Evolutionary conservation across 1,140 invertebrate genomes (phyloP).

Genomic region (Aphaenogaster ashmeadi): DNA sequence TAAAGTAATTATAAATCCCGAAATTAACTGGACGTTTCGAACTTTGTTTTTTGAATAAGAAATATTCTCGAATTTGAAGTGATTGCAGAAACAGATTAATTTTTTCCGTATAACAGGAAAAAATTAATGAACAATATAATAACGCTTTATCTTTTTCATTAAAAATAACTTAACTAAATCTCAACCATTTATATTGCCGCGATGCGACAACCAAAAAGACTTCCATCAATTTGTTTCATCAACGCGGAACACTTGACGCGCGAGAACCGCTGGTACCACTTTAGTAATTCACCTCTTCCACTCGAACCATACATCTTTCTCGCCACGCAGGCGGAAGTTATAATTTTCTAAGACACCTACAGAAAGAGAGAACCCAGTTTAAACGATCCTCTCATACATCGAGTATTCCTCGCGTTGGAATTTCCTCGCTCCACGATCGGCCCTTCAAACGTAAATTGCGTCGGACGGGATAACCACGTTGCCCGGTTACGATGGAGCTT

Average conservation of each 20-base stretch:
- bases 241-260: neutral
- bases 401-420: conserved; percentile 44
- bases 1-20: too few relatives aligned
- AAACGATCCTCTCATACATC: conserved; percentile 24
- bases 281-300: conserved; percentile 34
- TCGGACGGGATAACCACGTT: conserved; percentile 39
- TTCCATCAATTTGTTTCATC: neutral
- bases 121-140: neutral
- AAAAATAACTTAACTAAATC: conserved; percentile 3
- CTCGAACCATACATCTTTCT: conserved; percentile 27
- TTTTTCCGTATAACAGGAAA: neutral
- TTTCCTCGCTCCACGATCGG: conserved; percentile 39
- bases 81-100: neutral
- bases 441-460: conserved; percentile 61
- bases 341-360: conserved; percentile 46
- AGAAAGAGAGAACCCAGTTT: conserved; percentile 30
- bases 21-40: too few relatives aligned
- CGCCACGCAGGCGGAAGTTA: conserved; percentile 52
- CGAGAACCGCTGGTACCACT: neutral
- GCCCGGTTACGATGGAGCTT: conserved; percentile 44
- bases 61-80: neutral
- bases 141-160: neutral
- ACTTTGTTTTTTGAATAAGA: too few relatives aligned
- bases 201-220: neutral
- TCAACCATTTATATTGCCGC: neutral